These are phyloP conservation scores for Mesoclemmys tuberculata DNA, from an alignment of 2,113 vertebrate species.

Conservation along the genomic window DNA sequence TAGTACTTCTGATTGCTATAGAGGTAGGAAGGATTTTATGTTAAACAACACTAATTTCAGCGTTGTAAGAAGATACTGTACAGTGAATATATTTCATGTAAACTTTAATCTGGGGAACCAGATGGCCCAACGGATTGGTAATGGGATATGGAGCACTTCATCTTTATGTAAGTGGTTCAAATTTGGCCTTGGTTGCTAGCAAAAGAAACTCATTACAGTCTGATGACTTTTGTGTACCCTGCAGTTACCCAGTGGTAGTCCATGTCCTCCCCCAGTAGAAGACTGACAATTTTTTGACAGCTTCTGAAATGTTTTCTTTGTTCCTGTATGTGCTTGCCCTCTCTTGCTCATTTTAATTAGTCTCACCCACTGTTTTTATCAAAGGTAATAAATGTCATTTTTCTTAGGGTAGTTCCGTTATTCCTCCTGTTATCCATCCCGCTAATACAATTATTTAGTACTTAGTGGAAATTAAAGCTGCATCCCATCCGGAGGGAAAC, in stretches of 20 bases:
- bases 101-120: background rate
- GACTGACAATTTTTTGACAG: background rate
- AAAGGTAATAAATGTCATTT: background rate
- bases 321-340: background rate
- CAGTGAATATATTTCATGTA: background rate
- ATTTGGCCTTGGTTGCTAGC: conserved; percentile 14
- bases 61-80: background rate
- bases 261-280: background rate
- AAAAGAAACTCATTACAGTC: background rate
- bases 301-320: background rate
- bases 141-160: background rate
- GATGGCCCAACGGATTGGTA: background rate
- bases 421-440: background rate
- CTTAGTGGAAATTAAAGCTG: background rate
- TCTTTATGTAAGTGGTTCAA: background rate
- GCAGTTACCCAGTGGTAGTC: background rate
- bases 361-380: background rate
- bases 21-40: background rate
- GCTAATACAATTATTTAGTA: background rate
- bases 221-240: background rate
- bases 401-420: background rate
- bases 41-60: conserved; percentile 7
- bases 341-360: background rate
- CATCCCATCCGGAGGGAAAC: background rate
- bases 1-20: background rate